Evolutionary conservation across 2,797 vertebrate genomes (phyloP).

Genomic region (Euphonia xanthogaster): DNA sequence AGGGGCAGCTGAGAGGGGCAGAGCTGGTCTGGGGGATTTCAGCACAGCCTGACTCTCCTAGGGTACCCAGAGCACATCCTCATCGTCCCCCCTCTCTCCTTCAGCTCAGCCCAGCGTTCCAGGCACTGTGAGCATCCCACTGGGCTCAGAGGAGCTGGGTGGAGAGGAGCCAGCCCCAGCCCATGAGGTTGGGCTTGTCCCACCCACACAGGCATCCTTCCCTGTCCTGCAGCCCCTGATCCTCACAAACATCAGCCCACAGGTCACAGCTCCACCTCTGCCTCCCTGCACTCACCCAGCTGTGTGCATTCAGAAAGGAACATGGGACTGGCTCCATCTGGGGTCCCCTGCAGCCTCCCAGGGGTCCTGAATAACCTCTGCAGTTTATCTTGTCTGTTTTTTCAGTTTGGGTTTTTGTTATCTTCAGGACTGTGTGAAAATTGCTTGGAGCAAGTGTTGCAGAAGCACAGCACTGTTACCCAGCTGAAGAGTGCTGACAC

Average conservation of each 20-base stretch:
- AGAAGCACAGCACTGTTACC: not conserved
- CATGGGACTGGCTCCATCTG: not conserved
- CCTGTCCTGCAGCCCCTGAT: not conserved
- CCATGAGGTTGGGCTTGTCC: not conserved
- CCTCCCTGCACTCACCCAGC: not conserved
- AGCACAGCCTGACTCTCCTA: too few species aligned
- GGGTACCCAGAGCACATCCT: not conserved
- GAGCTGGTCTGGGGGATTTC: not conserved
- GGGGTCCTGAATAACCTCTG: not conserved
- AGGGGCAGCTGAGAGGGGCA: not conserved
- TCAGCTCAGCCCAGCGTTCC: not conserved
- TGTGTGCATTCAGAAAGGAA: rapidly evolving
- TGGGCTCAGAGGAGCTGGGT: not conserved
- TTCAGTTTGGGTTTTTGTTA: not conserved
- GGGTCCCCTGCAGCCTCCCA: not conserved
- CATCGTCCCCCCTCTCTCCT: not conserved
- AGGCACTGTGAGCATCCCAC: not conserved
- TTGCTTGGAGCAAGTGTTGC: not conserved
- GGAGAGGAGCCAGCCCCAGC: not conserved
- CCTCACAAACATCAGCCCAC: rapidly evolving
- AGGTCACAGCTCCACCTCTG: not conserved
- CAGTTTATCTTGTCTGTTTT: not conserved
- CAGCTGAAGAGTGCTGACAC: not conserved
- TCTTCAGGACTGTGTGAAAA: not conserved
- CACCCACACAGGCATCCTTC: not conserved